Conservation (phyloP, 2,888 invertebrate species). For the Trachelus iudaicus region DNA sequence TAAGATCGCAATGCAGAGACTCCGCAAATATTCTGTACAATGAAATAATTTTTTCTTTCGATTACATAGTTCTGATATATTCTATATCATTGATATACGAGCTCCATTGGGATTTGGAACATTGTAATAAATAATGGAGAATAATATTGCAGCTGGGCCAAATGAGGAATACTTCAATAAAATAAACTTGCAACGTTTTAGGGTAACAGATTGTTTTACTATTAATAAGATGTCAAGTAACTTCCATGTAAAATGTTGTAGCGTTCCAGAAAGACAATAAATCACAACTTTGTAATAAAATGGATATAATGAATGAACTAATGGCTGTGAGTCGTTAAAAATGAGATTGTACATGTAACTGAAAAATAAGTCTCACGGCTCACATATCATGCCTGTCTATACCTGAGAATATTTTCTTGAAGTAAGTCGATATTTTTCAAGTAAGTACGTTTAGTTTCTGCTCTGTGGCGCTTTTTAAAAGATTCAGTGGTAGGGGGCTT, state of each 20-base stretch:
- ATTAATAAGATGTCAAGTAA: background rate
- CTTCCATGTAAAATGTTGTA: background rate
- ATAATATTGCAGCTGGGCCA: background rate
- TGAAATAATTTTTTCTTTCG: conserved; percentile 33
- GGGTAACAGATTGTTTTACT: background rate
- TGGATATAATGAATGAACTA: background rate
- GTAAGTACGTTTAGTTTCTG: conserved; percentile 42
- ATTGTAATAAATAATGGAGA: background rate
- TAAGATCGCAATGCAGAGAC: conserved; percentile 72
- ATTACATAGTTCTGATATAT: conserved; percentile 21
- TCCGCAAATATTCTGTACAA: conserved; percentile 72
- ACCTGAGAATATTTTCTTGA: conserved; percentile 55
- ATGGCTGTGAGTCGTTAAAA: background rate
- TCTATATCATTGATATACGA: no score
- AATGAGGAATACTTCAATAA: background rate
- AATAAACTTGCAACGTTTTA: background rate
- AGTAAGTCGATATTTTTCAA: conserved; percentile 42
- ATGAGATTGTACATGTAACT: background rate
- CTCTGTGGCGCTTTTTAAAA: conserved; percentile 46
- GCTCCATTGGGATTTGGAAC: background rate
- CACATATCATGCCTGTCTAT: background rate
- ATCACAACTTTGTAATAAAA: background rate
- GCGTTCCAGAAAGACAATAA: background rate
- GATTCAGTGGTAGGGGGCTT: conserved; percentile 40
- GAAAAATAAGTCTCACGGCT: background rate